phyloP scores from a whole-genome alignment of 2,888 invertebrate species.

The Dynastes hyllus region DNA sequence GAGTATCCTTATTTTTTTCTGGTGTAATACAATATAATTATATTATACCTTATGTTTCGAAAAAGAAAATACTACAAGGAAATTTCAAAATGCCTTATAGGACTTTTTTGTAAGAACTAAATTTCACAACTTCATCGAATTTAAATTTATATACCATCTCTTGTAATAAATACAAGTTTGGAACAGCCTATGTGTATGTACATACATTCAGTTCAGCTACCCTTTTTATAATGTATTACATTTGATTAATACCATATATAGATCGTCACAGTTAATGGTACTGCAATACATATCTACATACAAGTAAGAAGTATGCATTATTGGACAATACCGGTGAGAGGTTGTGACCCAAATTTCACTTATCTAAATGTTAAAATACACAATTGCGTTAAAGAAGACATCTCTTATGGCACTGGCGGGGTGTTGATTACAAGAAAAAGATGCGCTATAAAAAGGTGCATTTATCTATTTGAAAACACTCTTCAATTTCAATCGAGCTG shows the following conservation, averaged over 20 bases:
- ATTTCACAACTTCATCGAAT: too few species aligned
- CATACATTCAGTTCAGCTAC: background rate
- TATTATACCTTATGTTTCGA: too few species aligned
- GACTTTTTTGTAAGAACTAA: too few species aligned
- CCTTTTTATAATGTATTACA: conserved; percentile 14
- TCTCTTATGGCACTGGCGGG: conserved; percentile 61
- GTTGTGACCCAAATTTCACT: conserved; percentile 70
- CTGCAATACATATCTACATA: background rate
- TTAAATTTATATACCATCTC: too few species aligned
- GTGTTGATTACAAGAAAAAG: conserved; percentile 63
- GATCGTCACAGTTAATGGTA: conserved; percentile 35
- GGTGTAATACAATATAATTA: too few species aligned
- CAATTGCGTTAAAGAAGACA: conserved; percentile 64
- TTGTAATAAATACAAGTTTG: too few species aligned
- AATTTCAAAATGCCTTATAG: too few species aligned
- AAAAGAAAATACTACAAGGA: too few species aligned
- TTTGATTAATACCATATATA: conserved; percentile 25
- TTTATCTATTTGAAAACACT: conserved; percentile 58
- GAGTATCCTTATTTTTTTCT: too few species aligned
- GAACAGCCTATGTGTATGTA: too few species aligned
- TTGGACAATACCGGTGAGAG: conserved; percentile 61
- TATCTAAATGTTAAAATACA: conserved; percentile 66
- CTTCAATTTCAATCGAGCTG: conserved; percentile 56
- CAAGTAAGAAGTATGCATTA: conserved; percentile 36
- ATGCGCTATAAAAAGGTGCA: conserved; percentile 65